Percentiles rank a stretch among this genome's conserved stretches.
Evolutionary conservation across 2,113 vertebrate genomes (phyloP).

Genomic region (Aix galericulata): DNA sequence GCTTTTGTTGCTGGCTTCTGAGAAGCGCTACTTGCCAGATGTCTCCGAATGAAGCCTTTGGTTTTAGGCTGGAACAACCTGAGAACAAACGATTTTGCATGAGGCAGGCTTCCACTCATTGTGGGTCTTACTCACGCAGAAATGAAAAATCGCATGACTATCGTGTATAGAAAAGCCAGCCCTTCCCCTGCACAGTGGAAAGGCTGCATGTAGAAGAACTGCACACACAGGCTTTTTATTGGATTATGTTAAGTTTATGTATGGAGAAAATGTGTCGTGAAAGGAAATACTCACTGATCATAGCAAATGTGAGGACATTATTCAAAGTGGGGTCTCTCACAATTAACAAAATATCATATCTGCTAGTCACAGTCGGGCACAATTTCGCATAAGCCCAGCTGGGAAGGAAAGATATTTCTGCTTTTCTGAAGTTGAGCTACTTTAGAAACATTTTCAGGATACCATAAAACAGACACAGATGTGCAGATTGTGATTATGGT

Average conservation of each 20-base stretch:
- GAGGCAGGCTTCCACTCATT: constrained; percentile 3
- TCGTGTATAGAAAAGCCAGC: neutral
- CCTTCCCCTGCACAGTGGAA: constrained; percentile 22
- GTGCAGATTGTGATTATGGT: neutral
- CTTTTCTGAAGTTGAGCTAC: neutral
- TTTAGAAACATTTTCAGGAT: constrained; percentile 8
- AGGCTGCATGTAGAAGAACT: neutral
- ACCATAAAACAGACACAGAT: neutral
- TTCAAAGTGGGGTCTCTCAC: constrained; percentile 42
- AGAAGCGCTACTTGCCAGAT: neutral
- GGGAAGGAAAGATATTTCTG: neutral
- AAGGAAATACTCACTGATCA: constrained; percentile 22
- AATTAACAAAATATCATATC: constrained; percentile 45
- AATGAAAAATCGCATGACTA: neutral
- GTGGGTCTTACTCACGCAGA: neutral
- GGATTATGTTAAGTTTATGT: constrained; percentile 45
- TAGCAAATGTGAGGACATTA: neutral
- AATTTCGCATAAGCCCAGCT: constrained; percentile 26
- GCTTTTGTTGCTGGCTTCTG: neutral
- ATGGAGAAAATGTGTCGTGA: constrained; percentile 26
- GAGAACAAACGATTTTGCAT: neutral
- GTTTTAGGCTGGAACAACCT: neutral
- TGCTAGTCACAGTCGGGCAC: constrained; percentile 29
- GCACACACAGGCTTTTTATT: neutral
- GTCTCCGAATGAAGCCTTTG: neutral